Evolutionary conservation across 2,113 vertebrate genomes (phyloP), one percentile per base, ranked within the genome.

Genomic region (Lasiurus borealis): DNA sequence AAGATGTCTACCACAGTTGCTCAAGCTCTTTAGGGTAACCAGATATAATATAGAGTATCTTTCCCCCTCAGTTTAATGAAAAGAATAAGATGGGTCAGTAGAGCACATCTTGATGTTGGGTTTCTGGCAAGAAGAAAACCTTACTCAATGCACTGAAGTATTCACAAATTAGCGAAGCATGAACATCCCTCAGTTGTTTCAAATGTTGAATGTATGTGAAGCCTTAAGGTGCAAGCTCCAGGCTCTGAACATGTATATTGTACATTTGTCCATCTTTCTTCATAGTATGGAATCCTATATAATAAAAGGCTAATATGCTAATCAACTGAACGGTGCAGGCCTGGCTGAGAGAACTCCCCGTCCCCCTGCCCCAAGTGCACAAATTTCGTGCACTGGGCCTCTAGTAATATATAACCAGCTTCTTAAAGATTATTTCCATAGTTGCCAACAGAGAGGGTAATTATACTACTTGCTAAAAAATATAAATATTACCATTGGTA

Each of bases 1-100:
- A 83, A 93, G 76, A 62, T 68, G 15, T 80, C 90, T 90, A 85
- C 36, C 44, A 64, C 27, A 83, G 95, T 96, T 68, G 72, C 77
- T 93, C 44, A 93, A 34, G 16, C 25, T 96, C 77, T 73, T 81
- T 84, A 91, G 78, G 78, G 48, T 14, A 76, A 69, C 27, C 48
- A 91, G 78, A 64, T 75, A 85, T 34, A 77, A 75, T 50, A 81
- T 46, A 81, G 50, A 84, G 14, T 19, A 52, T 54, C 25, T 73
- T 86, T 82, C 54, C 19, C 66, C 40, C 69, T 96, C 10, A 73
- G 19, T 52, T 95, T 93, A 62, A 73, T 27, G 2, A 91, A 68
- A 96, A 92, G 4, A 72, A 90, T 68, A 62, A 94, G 81, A 89
- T 81, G 25, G 40, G 3, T 78, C 14, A 71, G 21, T 27, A 36